Conservation (phyloP, 2,797 vertebrate genomes). For the Zalophus californianus region DNA sequence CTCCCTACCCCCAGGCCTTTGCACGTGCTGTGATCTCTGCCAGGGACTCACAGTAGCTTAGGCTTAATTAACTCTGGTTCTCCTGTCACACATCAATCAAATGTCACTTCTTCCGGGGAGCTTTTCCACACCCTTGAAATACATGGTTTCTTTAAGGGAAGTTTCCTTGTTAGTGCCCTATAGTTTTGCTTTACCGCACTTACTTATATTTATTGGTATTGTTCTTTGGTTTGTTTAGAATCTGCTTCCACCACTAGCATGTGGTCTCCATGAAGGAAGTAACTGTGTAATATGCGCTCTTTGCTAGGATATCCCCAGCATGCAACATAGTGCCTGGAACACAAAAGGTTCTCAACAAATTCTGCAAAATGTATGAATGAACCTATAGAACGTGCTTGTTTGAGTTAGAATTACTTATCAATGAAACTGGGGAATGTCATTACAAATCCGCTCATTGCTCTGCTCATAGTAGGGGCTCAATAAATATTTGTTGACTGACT, state of each 20-base stretch:
- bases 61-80: not conserved
- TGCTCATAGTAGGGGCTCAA: not conserved
- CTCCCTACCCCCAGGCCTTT: not conserved
- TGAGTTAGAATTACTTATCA: not conserved
- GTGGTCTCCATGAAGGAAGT: not conserved
- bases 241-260: not conserved
- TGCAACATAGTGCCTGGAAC: not conserved
- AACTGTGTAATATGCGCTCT: not conserved
- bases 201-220: not conserved
- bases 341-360: not conserved
- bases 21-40: not conserved
- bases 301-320: not conserved
- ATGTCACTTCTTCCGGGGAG: not conserved
- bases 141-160: not conserved
- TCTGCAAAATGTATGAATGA: not conserved
- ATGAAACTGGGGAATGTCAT: not conserved
- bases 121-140: not conserved
- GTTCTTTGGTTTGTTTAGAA: not conserved
- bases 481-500: constrained; percentile 50
- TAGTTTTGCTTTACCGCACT: not conserved
- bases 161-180: not conserved
- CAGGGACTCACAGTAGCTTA: not conserved
- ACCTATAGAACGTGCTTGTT: not conserved
- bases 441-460: not conserved
- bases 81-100: not conserved